Percentiles rank a stretch among this genome's conserved stretches.
Evolutionary conservation across 1,140 invertebrate species (phyloP).

Genomic region (Drosophila cardini): DNA sequence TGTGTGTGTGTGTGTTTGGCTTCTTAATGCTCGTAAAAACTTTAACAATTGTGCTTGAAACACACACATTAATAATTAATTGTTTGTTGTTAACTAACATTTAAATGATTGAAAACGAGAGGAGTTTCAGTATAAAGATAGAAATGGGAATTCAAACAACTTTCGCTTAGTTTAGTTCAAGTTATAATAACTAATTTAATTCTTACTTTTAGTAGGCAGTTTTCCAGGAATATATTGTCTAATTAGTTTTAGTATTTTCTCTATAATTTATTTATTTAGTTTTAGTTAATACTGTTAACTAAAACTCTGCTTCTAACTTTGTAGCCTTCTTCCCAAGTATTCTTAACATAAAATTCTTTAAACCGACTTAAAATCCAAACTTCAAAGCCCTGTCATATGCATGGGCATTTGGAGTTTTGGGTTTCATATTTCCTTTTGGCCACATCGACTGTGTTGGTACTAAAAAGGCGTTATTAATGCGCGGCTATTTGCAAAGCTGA

Average conservation of each 20-base stretch:
- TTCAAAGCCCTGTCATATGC: constrained; percentile 3
- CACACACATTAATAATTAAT: neutral
- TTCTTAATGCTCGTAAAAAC: constrained; percentile 52
- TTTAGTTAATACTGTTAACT: no score
- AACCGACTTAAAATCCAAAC: neutral
- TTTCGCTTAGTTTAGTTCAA: no score
- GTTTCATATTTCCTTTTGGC: constrained; percentile 21
- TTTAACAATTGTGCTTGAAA: constrained; percentile 15
- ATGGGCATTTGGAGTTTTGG: neutral
- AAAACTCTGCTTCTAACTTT: no score
- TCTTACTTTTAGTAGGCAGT: no score
- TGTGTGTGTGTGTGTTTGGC: constrained; percentile 1
- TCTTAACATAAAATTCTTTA: no score
- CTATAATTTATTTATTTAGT: no score
- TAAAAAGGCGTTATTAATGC: constrained; percentile 76
- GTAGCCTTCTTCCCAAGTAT: no score
- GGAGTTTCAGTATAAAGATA: no score
- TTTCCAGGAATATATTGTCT: no score
- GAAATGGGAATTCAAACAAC: no score
- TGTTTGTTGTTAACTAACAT: neutral
- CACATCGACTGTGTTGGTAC: constrained; percentile 13
- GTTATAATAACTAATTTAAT: no score
- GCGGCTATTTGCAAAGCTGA: constrained; percentile 70
- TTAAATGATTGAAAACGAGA: neutral
- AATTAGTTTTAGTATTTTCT: no score